Evolutionary conservation across 2,113 vertebrate genomes (phyloP), one percentile per base, ranked within the genome.

Genomic region (Lagenorhynchus albirostris): DNA sequence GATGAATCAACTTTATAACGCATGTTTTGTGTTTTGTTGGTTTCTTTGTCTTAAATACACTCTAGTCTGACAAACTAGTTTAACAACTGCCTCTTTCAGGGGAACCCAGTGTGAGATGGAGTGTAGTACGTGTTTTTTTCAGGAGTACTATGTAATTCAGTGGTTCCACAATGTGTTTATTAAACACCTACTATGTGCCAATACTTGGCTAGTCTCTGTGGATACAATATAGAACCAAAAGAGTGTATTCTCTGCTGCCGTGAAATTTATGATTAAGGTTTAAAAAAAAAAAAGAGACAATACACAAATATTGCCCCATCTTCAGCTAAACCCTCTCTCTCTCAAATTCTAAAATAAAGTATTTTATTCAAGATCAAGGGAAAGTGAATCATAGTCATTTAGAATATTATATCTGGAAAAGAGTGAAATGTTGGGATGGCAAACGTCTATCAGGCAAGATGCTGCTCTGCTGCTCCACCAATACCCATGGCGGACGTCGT

Each of bases 381-480:
- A 77, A 55, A 62, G 11, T 33, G 15, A 71, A 58, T 55, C 7
- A 60, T 1, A 60, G 10, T 60, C 21, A 65, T 26, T 87, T 58
- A 25, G 11, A 89, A 95, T 26, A 38, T 17, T 65, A 65, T 82
- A 36, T 71, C 10, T 44, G 12, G 41, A 85, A 76, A 29, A 21
- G 0, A 33, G 29, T 62, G 62, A 44, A 9, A 2, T 31, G 23
- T 18, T 36, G 65, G 33, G 29, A 58, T 5, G 8, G 44, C 11
- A 50, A 81, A 55, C 3, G 41, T 11, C 5, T 65, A 1, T n/a
- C 25, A 26, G 10, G 5, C 18, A 29, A 47, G 10, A 23, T 33
- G 17, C 1, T 2, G 5, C 41, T 18, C 0, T 1, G 2, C 36
- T n/a, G 1, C 3, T 70, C 15, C 11, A 33, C 21, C 13, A 3